Evolutionary conservation across 2,113 vertebrate genomes (phyloP).

Genomic region (Andinoacara biseriatus): DNA sequence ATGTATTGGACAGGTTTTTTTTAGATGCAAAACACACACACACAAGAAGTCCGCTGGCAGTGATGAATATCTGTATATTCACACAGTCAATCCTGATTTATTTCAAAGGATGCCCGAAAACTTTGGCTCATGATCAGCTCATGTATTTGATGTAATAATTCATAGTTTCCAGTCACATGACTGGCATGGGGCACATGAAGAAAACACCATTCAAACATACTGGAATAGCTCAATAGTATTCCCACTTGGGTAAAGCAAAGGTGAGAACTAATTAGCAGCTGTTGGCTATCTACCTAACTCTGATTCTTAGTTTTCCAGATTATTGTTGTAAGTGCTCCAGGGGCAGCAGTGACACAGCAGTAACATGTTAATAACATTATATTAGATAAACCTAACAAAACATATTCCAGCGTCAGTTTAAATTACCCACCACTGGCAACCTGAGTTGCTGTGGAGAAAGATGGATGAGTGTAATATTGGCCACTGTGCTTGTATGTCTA

Average conservation of each 20-base stretch:
- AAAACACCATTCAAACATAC: neutral
- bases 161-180: neutral
- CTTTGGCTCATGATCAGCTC: neutral
- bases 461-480: neutral
- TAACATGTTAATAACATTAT: neutral
- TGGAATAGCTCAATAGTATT: neutral
- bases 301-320: neutral
- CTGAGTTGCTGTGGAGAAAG: neutral
- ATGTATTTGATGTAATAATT: neutral
- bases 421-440: neutral
- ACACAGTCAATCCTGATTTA: neutral
- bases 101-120: neutral
- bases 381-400: neutral
- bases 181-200: neutral
- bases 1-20: neutral
- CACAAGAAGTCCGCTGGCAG: neutral
- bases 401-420: neutral
- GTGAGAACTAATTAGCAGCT: neutral
- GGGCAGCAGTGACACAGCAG: neutral
- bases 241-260: neutral
- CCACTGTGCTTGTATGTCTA: neutral
- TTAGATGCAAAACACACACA: neutral
- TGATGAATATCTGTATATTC: slow-evolving; percentile 1
- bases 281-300: neutral
- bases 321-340: neutral